phyloP scores from a whole-genome alignment of 2,113 vertebrate genomes.

The Pollimyrus isidori region DNA sequence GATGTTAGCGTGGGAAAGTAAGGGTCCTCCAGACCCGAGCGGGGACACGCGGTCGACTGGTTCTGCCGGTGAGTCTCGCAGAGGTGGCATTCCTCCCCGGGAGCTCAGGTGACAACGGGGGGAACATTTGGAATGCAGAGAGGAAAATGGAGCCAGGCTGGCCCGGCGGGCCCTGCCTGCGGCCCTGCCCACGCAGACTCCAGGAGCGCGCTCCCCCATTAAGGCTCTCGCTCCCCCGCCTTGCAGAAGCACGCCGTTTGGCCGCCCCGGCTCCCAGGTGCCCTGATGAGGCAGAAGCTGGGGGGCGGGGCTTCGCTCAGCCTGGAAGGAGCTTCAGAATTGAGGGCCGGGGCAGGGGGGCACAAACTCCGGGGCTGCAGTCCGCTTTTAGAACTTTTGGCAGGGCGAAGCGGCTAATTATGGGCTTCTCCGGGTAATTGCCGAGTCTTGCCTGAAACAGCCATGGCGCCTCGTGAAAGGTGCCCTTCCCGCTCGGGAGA shows the following conservation, averaged over 20 bases:
- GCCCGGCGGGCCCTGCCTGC: conserved; percentile 24
- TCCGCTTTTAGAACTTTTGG: background rate
- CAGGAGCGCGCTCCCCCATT: background rate
- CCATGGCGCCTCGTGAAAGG: background rate
- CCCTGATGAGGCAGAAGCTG: background rate
- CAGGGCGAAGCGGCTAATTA: background rate
- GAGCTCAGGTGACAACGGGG: conserved; percentile 33
- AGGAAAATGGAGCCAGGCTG: conserved; percentile 43
- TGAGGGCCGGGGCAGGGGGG: background rate
- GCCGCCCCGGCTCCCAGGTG: background rate
- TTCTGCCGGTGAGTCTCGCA: background rate
- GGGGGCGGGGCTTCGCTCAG: background rate
- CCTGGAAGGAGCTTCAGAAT: background rate
- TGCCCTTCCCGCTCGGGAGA: background rate
- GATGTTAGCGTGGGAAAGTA: background rate
- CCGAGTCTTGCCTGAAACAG: background rate
- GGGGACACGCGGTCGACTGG: background rate
- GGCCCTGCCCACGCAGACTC: background rate
- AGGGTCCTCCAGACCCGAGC: background rate
- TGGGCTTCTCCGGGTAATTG: background rate
- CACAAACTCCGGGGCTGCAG: background rate
- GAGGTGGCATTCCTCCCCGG: background rate
- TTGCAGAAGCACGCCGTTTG: background rate
- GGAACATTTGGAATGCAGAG: conserved; percentile 52
- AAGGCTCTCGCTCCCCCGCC: background rate